These are phyloP conservation scores for Machimus rusticus DNA, from an alignment of 2,888 invertebrate species.

Conservation along the genomic window DNA sequence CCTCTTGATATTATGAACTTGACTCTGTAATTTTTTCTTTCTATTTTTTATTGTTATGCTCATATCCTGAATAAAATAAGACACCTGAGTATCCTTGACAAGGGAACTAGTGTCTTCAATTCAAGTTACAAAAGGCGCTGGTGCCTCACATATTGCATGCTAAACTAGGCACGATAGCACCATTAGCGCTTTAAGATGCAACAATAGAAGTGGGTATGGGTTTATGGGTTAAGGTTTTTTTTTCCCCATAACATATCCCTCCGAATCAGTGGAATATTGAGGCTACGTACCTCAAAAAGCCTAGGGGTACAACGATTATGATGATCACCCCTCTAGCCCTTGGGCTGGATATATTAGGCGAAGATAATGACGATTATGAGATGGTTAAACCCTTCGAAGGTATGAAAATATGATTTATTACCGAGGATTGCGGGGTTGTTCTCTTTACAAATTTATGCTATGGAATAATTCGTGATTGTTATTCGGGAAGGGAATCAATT, in stretches of 20 bases:
- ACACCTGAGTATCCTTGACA: background rate
- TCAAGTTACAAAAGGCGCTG: background rate
- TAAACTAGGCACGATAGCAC: background rate
- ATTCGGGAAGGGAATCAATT: background rate
- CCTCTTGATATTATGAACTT: background rate
- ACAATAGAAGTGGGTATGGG: background rate
- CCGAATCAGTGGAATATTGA: background rate
- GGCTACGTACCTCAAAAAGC: background rate
- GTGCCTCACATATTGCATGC: background rate
- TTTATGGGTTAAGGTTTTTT: background rate
- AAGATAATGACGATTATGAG: slow-evolving; percentile 37
- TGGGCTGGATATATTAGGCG: background rate
- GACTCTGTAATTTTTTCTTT: background rate
- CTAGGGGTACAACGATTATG: background rate
- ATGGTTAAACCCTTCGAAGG: slow-evolving; percentile 29
- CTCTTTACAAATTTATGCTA: background rate
- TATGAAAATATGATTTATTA: slow-evolving; percentile 18
- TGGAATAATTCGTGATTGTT: background rate
- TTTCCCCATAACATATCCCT: background rate
- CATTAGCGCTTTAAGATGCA: background rate
- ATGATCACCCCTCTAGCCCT: background rate
- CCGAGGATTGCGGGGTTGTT: background rate
- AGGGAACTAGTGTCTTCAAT: background rate
- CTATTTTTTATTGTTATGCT: background rate
- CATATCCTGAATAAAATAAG: background rate